Percentiles rank a stretch among this genome's conserved stretches.
These are phyloP conservation scores for Scortum barcoo DNA, from an alignment of 2,113 vertebrate species.

Conservation along the genomic window DNA sequence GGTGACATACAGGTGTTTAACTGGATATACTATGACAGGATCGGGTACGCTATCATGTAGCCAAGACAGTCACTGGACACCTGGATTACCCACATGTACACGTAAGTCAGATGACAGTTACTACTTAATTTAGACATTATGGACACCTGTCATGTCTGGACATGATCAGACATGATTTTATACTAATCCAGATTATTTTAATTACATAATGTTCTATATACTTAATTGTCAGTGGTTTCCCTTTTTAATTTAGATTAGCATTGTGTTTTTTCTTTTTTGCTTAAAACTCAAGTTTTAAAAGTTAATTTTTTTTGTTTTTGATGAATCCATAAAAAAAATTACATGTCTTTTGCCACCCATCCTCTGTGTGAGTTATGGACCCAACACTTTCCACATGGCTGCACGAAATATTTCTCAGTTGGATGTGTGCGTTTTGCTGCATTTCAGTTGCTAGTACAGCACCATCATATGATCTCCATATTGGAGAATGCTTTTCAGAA, in stretches of 20 bases:
- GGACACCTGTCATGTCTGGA: background rate
- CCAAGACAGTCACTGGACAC: conserved; percentile 48
- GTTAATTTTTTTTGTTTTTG: too few species aligned
- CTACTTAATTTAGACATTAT: background rate
- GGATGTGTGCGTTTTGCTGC: too few species aligned
- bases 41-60: rapidly evolving
- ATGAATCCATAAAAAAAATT: background rate
- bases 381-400: too few species aligned
- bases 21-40: conserved; percentile 43
- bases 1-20: background rate
- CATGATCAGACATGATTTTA: background rate
- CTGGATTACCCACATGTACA: conserved; percentile 56
- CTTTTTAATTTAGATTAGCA: too few species aligned
- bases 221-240: background rate
- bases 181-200: background rate
- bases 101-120: conserved; percentile 54
- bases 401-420: too few species aligned
- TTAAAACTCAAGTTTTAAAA: background rate
- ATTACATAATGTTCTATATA: background rate
- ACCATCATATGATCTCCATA: background rate
- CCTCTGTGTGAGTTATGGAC: too few species aligned
- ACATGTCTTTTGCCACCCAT: background rate
- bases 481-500: background rate
- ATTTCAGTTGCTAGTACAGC: too few species aligned
- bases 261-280: background rate